Evolutionary conservation across 2,888 invertebrate species (phyloP).

Genomic region (Heliconius erato): DNA sequence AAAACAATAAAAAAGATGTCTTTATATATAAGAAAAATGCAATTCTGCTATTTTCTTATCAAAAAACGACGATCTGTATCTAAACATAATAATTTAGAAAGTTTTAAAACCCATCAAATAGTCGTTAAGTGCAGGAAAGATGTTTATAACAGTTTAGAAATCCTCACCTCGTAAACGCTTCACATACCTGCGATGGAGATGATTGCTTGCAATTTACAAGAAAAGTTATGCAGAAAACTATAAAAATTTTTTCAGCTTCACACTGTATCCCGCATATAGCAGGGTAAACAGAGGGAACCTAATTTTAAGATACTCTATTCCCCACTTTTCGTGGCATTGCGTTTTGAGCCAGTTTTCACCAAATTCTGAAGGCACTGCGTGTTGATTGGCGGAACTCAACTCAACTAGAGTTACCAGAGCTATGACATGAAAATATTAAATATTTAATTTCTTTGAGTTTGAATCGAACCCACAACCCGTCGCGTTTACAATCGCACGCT

Average conservation of each 20-base stretch:
- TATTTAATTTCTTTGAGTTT: too few relatives aligned
- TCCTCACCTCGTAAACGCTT: constrained; percentile 26
- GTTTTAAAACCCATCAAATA: constrained; percentile 30
- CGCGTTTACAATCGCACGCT: too few relatives aligned
- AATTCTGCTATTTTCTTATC: background rate
- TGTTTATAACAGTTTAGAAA: constrained; percentile 22
- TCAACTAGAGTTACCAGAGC: too few relatives aligned
- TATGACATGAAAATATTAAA: too few relatives aligned
- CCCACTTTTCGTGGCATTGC: too few relatives aligned
- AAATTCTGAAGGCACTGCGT: too few relatives aligned
- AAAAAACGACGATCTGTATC: background rate
- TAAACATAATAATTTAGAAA: constrained; percentile 21
- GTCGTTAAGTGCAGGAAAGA: constrained; percentile 26
- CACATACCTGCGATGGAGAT: background rate
- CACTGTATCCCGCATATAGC: too few relatives aligned
- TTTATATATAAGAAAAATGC: background rate
- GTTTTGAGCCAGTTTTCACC: too few relatives aligned
- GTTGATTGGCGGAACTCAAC: too few relatives aligned
- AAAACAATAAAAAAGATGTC: background rate
- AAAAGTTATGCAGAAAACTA: background rate
- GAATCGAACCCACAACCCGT: too few relatives aligned
- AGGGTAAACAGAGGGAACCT: too few relatives aligned
- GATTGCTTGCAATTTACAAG: constrained; percentile 18
- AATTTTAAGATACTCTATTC: too few relatives aligned
- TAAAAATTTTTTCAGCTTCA: background rate